Evolutionary conservation across 2,888 invertebrate genomes (phyloP).

Genomic region (Ormyrus pomaceus): DNA sequence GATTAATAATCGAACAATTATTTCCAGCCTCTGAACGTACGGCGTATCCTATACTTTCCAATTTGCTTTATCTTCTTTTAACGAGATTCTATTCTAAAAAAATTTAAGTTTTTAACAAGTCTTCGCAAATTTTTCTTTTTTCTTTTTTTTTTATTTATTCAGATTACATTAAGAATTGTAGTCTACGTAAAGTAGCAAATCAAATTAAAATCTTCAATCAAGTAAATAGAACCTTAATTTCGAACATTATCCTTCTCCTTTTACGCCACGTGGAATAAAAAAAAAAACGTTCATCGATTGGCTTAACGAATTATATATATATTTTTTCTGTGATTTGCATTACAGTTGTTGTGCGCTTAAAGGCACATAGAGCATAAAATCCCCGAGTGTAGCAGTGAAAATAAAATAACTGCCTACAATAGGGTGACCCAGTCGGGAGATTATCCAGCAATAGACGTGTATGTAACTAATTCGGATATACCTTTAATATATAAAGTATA

Average conservation of each 20-base stretch:
- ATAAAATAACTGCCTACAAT: slow-evolving; percentile 68
- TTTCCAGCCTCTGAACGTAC: slow-evolving; percentile 69
- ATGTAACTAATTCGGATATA: slow-evolving; percentile 75
- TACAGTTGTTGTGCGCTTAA: slow-evolving; percentile 73
- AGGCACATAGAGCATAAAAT: slow-evolving; percentile 72
- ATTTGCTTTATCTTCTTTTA: slow-evolving; percentile 12
- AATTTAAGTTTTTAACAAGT: no score
- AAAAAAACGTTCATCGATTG: slow-evolving; percentile 62
- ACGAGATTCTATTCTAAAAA: no score
- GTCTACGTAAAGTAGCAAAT: no score
- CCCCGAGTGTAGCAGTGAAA: slow-evolving; percentile 73
- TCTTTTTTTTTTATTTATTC: no score
- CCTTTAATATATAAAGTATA: slow-evolving; percentile 69
- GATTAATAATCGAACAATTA: slow-evolving; percentile 70
- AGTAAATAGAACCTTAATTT: neutral
- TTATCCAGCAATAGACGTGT: slow-evolving; percentile 75
- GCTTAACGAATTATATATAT: slow-evolving; percentile 69
- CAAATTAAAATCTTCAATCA: neutral
- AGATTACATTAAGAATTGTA: no score
- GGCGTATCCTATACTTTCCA: slow-evolving; percentile 61
- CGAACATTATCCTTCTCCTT: slow-evolving; percentile 13
- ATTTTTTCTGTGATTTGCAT: slow-evolving; percentile 75
- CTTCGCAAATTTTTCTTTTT: no score
- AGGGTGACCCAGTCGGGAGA: slow-evolving; percentile 73
- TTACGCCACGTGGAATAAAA: slow-evolving; percentile 48